phyloP scores from a whole-genome alignment of 2,797 vertebrate genomes.

The Gymnothorax javanicus region DNA sequence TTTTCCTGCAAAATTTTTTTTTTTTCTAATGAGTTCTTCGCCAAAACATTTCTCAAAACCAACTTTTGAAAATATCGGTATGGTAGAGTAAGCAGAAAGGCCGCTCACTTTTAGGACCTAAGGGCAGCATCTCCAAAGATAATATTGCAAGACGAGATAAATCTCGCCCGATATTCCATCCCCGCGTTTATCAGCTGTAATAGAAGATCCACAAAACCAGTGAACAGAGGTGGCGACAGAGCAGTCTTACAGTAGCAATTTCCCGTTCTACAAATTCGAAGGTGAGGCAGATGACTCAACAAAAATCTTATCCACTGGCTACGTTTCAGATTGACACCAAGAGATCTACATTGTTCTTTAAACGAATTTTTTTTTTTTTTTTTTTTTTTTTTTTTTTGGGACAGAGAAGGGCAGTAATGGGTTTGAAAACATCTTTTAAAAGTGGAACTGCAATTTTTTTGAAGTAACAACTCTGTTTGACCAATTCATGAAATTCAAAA shows the following conservation, averaged over 20 bases:
- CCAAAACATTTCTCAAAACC: conserved; percentile 1
- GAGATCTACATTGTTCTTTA: background rate
- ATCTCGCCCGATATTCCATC: background rate
- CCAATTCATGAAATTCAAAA: no score
- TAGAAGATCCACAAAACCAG: conserved; percentile 5
- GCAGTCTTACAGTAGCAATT: background rate
- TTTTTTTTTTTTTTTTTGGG: no score
- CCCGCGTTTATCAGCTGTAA: background rate
- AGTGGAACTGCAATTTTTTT: no score
- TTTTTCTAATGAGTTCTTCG: background rate
- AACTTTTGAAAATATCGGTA: background rate
- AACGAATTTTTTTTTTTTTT: no score
- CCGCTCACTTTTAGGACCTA: background rate
- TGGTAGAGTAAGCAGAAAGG: background rate
- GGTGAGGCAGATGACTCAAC: background rate
- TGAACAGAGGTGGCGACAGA: background rate
- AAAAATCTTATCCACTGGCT: background rate
- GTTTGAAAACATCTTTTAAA: background rate
- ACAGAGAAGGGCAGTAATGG: background rate
- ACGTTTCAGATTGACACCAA: background rate
- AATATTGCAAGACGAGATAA: background rate
- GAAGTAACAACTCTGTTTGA: no score
- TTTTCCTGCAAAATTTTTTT: background rate
- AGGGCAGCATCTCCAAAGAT: background rate
- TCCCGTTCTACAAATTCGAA: background rate